Conservation (phyloP, 1,140 invertebrate species). For the Formica selysi region DNA sequence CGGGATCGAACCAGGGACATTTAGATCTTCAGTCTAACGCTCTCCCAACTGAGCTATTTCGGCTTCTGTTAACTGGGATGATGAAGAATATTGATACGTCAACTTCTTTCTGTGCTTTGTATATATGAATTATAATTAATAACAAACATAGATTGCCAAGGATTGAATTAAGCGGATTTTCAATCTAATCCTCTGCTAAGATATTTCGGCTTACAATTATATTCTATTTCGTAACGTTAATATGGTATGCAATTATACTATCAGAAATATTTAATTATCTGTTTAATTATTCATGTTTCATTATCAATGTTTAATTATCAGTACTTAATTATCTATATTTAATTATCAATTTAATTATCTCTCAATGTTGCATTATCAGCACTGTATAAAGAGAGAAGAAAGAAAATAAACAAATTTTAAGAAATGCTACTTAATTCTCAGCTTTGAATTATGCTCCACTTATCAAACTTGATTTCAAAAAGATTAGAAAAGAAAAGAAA, state of each 20-base stretch:
- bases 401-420: neutral
- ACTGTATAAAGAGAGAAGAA: neutral
- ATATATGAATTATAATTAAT: neutral
- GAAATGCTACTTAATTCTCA: neutral
- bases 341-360: neutral
- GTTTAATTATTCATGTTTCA: neutral
- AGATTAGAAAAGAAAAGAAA: neutral
- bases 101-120: neutral
- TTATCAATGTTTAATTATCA: neutral
- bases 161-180: too few relatives aligned
- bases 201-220: slow-evolving; percentile 4
- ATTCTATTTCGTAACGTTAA: neutral
- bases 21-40: slow-evolving; percentile 80
- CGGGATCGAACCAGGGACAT: slow-evolving; percentile 81
- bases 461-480: neutral
- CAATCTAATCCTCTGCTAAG: neutral
- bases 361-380: neutral
- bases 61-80: neutral
- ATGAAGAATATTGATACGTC: neutral
- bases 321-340: neutral
- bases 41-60: slow-evolving; percentile 81
- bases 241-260: neutral
- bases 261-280: neutral
- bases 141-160: neutral
- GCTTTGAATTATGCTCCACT: neutral